Conservation (phyloP, 2,113 vertebrate genomes). For the Athene cunicularia region DNA sequence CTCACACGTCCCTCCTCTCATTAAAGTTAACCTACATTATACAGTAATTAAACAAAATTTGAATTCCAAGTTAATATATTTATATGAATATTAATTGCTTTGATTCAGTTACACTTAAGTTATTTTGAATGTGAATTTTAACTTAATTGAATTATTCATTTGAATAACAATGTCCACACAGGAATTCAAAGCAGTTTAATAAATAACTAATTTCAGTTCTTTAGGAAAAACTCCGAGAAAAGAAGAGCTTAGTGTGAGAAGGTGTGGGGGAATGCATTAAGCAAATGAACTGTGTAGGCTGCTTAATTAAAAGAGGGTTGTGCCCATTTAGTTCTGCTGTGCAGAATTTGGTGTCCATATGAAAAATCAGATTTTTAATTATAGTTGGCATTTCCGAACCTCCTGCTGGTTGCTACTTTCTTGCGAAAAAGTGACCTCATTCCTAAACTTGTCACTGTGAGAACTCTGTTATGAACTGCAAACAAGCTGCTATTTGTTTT, state of each 20-base stretch:
- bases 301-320: conserved; percentile 36
- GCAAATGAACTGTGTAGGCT: not conserved
- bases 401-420: conserved; percentile 35
- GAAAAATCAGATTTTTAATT: conserved; percentile 61
- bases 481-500: conserved; percentile 37
- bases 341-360: not conserved
- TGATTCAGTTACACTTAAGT: conserved; percentile 19
- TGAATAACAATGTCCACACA: conserved; percentile 20
- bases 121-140: conserved; percentile 18
- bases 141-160: conserved; percentile 21
- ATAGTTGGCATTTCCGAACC: conserved; percentile 37
- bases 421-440: conserved; percentile 56
- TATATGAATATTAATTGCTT: not conserved
- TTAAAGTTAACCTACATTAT: conserved; percentile 15
- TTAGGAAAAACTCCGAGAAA: not conserved
- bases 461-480: not conserved
- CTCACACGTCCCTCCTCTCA: not conserved
- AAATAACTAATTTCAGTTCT: not conserved
- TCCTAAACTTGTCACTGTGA: conserved; percentile 7
- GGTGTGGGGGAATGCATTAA: not conserved
- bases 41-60: not conserved
- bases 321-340: not conserved
- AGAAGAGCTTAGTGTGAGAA: not conserved
- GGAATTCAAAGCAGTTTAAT: not conserved
- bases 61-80: not conserved